Evolutionary conservation across 92 coral and sea anemone species (phyloP).

Genomic region (Epizoanthus rinbou): DNA sequence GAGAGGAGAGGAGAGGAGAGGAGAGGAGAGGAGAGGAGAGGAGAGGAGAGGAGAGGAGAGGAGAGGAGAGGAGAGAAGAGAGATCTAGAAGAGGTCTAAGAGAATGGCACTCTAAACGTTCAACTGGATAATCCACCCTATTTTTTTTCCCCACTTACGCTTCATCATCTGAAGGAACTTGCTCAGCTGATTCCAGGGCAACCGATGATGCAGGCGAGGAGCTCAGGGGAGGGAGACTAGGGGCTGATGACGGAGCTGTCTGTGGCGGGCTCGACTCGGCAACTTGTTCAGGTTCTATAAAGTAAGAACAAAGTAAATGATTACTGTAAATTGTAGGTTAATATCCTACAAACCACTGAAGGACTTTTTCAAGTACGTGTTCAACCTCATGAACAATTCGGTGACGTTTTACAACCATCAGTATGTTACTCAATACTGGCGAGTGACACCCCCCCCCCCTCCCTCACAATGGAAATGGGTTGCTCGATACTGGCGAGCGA

Average conservation of each 20-base stretch:
- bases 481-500: slow-evolving; percentile 73
- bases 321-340: background rate
- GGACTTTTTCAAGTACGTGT: background rate
- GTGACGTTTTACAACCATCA: no score
- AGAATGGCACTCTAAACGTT: no score
- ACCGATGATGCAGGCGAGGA: slow-evolving; percentile 66
- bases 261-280: slow-evolving; percentile 21
- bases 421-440: slow-evolving; percentile 65
- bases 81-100: no score
- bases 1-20: no score
- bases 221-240: slow-evolving; percentile 70
- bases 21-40: no score
- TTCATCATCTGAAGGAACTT: slow-evolving; percentile 65
- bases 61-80: no score
- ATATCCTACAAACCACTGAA: background rate
- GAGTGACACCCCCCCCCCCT: slow-evolving; percentile 54
- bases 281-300: slow-evolving; percentile 40
- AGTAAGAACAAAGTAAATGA: slow-evolving; percentile 5
- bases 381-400: no score
- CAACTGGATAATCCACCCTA: background rate
- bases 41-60: no score
- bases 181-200: slow-evolving; percentile 58
- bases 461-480: no score
- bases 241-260: slow-evolving; percentile 50
- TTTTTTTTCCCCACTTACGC: slow-evolving; percentile 38